Conservation (phyloP, 1,140 invertebrate species). For the Drosophila seguyi region DNA sequence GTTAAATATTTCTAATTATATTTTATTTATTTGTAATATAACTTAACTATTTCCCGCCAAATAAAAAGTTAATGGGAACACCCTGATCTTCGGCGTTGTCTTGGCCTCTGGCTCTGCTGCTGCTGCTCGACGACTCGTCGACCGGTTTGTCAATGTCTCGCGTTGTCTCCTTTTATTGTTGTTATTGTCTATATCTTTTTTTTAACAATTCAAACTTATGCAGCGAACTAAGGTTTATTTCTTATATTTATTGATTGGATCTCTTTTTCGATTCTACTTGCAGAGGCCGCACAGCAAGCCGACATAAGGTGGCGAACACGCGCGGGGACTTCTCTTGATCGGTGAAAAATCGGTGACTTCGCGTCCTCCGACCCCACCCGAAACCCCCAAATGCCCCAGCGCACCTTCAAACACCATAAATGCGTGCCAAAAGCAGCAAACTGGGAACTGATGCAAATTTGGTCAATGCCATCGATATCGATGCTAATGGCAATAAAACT, state of each 20-base stretch:
- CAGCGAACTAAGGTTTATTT: slow-evolving; percentile 36
- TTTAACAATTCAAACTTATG: slow-evolving; percentile 50
- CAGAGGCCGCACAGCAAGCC: slow-evolving; percentile 55
- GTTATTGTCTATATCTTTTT: background rate
- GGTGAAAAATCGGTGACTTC: slow-evolving; percentile 1
- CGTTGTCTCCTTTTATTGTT: slow-evolving; percentile 5
- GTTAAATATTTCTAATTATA: background rate
- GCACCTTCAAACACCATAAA: slow-evolving; percentile 80
- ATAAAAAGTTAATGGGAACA: slow-evolving; percentile 35
- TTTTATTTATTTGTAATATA: background rate
- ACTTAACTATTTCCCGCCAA: background rate
- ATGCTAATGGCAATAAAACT: slow-evolving; percentile 79
- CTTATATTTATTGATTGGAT: slow-evolving; percentile 48
- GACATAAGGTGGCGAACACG: slow-evolving; percentile 29
- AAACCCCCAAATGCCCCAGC: slow-evolving; percentile 64
- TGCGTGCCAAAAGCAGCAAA: slow-evolving; percentile 83
- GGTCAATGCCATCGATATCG: slow-evolving; percentile 75
- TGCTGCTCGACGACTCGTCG: slow-evolving; percentile 17
- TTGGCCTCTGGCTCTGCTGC: slow-evolving; percentile 20
- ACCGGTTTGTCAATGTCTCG: slow-evolving; percentile 51
- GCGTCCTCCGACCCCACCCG: slow-evolving; percentile 17
- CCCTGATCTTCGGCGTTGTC: slow-evolving; percentile 18
- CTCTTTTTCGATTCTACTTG: slow-evolving; percentile 46
- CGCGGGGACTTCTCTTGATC: background rate
- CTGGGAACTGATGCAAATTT: slow-evolving; percentile 83